Evolutionary conservation across 2,797 vertebrate species (phyloP), one percentile per base, ranked within the genome.

Genomic region (Phaenicophaeus curvirostris): DNA sequence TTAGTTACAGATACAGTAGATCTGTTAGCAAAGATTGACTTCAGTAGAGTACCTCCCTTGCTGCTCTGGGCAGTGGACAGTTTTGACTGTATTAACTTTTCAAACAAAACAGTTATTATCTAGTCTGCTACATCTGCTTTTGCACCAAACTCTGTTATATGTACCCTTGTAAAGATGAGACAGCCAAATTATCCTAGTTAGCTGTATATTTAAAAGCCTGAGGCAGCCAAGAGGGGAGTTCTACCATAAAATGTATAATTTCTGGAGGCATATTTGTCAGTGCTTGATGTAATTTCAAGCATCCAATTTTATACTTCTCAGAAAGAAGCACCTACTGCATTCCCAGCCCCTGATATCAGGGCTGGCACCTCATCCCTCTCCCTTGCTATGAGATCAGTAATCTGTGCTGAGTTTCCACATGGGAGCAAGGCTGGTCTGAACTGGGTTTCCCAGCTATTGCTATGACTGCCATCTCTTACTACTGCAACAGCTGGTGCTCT

Each of bases 181-280:
- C 67, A 77, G 53, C 19, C 33, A 81, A 77, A 86, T 94, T 88
- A 44, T 62, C 44, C 69, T 66, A 21, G 78, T 92, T 88, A 93
- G 54, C 69, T 50, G 28, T 27, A 33, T 91, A 18, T 37, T 8
- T 74, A 93, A 57, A 44, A 87, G 54, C 90, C 58, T 42, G 41
- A 90, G 83, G 83, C 58, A 31, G 46, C 3, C 15, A 15, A 71
- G 73, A 77, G 54, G 28, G 30, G 42, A 72, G 19, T 81, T 85
- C 59, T 87, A 20, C 30, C 25, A 39, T 27, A 62, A 84, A 80
- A 90, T 30, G 9, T 31, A 5, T 75, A 88, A 65, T 50, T 90
- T 65, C 73, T 81, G 54, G 46, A 93, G 58, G 51, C 31, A 20
- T 62, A 10, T 85, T 93, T 79, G 28, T 75, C 77, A 72, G 21